These are phyloP conservation scores for Taphrorychus bicolor DNA, from an alignment of 2,888 invertebrate genomes.

Conservation along the genomic window DNA sequence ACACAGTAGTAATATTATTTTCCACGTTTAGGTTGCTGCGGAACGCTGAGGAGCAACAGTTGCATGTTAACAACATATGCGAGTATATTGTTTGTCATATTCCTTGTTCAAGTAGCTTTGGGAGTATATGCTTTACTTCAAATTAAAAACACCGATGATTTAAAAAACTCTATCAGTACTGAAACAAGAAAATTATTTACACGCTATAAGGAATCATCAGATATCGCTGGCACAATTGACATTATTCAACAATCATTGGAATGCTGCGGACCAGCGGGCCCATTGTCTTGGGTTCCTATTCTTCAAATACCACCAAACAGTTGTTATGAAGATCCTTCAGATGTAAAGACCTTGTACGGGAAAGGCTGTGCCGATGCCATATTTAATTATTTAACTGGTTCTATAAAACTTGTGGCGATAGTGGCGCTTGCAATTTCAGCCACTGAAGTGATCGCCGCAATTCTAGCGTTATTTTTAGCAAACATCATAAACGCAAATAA, in stretches of 20 bases:
- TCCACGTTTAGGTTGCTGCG: conserved; percentile 32
- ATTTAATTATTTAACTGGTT: conserved; percentile 1
- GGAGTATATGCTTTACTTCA: conserved; percentile 25
- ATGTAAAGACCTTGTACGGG: not conserved
- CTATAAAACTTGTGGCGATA: conserved; percentile 12
- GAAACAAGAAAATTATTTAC: not conserved
- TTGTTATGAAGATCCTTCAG: conserved; percentile 2
- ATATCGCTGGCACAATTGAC: conserved; percentile 9
- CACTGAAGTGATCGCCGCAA: conserved; percentile 11
- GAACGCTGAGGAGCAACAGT: conserved; percentile 24
- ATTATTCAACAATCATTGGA: conserved; percentile 20
- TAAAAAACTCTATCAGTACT: conserved; percentile 4
- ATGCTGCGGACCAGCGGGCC: conserved; percentile 29
- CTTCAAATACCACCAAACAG: not conserved
- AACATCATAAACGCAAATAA: conserved; percentile 14
- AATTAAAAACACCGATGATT: conserved; percentile 26
- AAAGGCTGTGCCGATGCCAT: conserved; percentile 3
- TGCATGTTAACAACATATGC: conserved; percentile 36
- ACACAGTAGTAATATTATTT: too few species aligned
- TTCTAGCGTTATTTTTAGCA: conserved; percentile 18
- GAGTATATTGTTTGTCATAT: conserved; percentile 30
- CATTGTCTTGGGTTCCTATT: not conserved
- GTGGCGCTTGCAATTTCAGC: conserved; percentile 16
- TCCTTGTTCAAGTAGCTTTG: conserved; percentile 27
- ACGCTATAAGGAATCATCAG: not conserved